Percentiles rank a stretch among this genome's conserved stretches.
phyloP scores from a whole-genome alignment of 2,797 vertebrate species.

The Peromyscus nudipes region DNA sequence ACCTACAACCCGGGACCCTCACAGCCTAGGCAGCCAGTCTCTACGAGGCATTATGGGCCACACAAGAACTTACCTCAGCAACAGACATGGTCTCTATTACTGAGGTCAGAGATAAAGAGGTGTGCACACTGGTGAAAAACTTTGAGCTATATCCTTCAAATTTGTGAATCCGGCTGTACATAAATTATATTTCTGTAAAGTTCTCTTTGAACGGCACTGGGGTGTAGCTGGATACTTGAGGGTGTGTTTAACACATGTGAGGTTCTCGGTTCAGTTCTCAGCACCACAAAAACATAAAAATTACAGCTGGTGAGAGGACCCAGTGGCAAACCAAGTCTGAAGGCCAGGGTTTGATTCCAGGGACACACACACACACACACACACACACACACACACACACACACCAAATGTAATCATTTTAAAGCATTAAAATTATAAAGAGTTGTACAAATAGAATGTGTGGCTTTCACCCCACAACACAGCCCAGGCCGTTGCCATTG shows the following conservation, averaged over 20 bases:
- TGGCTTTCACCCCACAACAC: background rate
- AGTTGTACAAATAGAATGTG: background rate
- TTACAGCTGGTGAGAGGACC: background rate
- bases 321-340: background rate
- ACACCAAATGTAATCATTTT: background rate
- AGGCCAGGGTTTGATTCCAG: background rate
- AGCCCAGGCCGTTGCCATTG: background rate
- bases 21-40: background rate
- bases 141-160: slow-evolving; percentile 19
- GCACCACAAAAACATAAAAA: background rate
- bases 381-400: background rate
- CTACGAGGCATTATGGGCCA: background rate
- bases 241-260: background rate
- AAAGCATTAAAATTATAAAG: background rate
- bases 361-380: background rate
- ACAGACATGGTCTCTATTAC: background rate
- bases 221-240: background rate
- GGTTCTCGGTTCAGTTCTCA: background rate
- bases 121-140: background rate
- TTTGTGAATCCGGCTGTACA: background rate
- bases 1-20: background rate
- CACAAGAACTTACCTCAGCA: background rate
- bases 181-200: slow-evolving; percentile 36
- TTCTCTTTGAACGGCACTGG: background rate
- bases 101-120: background rate